Conservation (phyloP, 2,888 invertebrate genomes). For the Limnephilus auricula region DNA sequence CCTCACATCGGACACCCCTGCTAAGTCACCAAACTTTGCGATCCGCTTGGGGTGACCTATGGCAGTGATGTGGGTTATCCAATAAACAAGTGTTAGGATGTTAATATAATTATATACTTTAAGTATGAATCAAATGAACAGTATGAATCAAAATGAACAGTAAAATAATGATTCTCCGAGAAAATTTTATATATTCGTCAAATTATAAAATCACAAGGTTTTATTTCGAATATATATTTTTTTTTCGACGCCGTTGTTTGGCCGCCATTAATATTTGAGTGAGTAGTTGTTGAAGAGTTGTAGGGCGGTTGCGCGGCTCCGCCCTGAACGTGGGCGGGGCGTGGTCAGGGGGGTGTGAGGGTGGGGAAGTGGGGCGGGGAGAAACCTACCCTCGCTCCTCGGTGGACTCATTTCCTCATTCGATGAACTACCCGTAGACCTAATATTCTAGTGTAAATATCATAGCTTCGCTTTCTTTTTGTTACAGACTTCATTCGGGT, state of each 20-base stretch:
- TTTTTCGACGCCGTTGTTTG: conserved; percentile 14
- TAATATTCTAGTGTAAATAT: conserved; percentile 20
- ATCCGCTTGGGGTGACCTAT: too few relatives aligned
- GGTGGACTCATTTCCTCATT: not conserved
- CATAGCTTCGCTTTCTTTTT: conserved; percentile 39
- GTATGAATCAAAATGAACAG: not conserved
- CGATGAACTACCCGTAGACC: not conserved
- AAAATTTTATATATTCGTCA: not conserved
- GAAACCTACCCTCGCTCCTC: not conserved
- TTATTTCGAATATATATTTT: not conserved
- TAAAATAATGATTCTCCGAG: not conserved
- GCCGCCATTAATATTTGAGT: conserved; percentile 39
- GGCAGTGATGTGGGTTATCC: not conserved
- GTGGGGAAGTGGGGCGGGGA: not conserved
- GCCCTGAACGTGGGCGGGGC: conserved; percentile 37
- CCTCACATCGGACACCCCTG: too few relatives aligned
- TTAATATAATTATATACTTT: too few relatives aligned
- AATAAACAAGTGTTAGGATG: not conserved
- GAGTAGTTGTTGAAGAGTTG: not conserved
- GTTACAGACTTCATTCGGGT: conserved; percentile 86
- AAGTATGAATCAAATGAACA: not conserved
- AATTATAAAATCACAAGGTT: not conserved
- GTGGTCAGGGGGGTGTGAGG: not conserved
- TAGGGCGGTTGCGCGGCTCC: conserved; percentile 49
- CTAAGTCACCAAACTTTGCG: too few relatives aligned